Conservation (phyloP, 2,888 invertebrate species). For the Lithophane semibrunnea region DNA sequence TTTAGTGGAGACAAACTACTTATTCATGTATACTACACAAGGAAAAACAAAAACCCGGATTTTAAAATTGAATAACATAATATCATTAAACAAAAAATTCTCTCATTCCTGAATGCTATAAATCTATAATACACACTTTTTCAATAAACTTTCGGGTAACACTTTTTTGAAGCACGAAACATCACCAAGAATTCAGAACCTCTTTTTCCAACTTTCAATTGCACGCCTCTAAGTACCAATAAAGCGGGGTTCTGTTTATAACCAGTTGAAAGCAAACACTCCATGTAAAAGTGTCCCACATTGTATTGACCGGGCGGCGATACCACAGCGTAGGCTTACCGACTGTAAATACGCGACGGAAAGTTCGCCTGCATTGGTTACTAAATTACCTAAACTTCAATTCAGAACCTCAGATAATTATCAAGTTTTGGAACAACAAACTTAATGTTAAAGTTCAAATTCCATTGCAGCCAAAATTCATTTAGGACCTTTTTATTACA, state of each 20-base stretch:
- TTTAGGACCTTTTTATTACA: not conserved
- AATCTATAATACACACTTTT: constrained; percentile 19
- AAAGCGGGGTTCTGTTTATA: not conserved
- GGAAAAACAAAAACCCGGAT: not conserved
- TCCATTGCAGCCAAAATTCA: not conserved
- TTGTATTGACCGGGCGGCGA: constrained; percentile 17
- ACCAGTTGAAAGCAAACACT: constrained; percentile 31
- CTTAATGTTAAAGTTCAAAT: not conserved
- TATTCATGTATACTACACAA: not conserved
- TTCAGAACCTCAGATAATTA: constrained; percentile 11
- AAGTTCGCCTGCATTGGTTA: not conserved
- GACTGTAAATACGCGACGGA: constrained; percentile 19
- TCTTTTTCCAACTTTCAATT: not conserved
- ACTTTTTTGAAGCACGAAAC: constrained; percentile 12
- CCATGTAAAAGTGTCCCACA: constrained; percentile 46
- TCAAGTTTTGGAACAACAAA: not conserved
- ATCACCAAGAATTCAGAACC: not conserved
- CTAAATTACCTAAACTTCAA: not conserved
- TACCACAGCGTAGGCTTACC: constrained; percentile 31
- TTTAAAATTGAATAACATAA: not conserved
- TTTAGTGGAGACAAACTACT: constrained; percentile 20
- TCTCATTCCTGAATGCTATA: too few species aligned
- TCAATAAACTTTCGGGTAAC: not conserved
- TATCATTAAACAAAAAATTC: not conserved
- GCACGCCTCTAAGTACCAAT: not conserved